Conservation (phyloP, 2,888 invertebrate species). For the Agriopis leucophaearia region DNA sequence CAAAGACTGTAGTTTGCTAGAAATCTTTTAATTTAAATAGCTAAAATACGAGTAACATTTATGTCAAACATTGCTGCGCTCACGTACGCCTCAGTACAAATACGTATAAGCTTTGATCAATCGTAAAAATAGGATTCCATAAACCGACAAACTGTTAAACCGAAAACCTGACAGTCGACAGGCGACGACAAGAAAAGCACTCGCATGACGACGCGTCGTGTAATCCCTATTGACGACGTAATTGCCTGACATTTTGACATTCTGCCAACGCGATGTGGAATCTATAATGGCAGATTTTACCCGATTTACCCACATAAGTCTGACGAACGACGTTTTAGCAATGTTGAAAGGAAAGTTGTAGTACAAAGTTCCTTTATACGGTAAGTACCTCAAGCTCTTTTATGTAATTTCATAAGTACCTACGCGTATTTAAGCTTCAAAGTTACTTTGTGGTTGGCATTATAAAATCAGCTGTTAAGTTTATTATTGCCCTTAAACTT, state of each 20-base stretch:
- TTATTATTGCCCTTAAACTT: background rate
- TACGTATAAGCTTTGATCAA: background rate
- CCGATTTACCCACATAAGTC: conserved; percentile 31
- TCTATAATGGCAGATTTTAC: conserved; percentile 57
- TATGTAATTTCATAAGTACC: background rate
- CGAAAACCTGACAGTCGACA: conserved; percentile 46
- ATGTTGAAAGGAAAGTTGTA: conserved; percentile 22
- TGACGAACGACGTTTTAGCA: conserved; percentile 16
- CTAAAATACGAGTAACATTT: too few species aligned
- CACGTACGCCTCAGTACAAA: background rate
- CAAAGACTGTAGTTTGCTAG: too few species aligned
- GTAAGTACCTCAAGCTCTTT: conserved; percentile 5
- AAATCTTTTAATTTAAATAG: too few species aligned
- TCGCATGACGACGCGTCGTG: conserved; percentile 41
- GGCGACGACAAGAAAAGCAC: conserved; percentile 23
- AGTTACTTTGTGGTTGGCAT: background rate
- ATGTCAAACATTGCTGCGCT: too few species aligned
- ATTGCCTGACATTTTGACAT: conserved; percentile 73
- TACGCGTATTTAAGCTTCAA: conserved; percentile 1
- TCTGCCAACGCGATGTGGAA: conserved; percentile 59
- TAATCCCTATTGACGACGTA: conserved; percentile 68
- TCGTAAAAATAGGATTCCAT: background rate
- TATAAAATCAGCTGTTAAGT: background rate
- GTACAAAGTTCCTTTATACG: conserved; percentile 11
- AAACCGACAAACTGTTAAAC: conserved; percentile 49